Base-by-base conservation (phyloP, 2,888 invertebrate genomes). In the Chrysolina haemoptera region DNA sequence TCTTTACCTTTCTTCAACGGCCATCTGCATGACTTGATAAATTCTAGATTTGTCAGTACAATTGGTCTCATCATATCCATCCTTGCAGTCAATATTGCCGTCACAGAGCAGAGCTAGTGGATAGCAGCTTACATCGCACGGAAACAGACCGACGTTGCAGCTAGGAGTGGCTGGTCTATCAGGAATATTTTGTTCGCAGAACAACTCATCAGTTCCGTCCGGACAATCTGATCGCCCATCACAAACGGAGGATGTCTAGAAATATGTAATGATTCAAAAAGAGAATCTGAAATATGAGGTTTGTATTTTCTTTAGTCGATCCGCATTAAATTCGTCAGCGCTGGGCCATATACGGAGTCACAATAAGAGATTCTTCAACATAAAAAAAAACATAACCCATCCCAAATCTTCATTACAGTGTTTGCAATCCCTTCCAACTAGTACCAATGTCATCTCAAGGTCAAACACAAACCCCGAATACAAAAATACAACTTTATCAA, bases 21-120 rank as follows among this genome's bases (percentile, higher is more conserved):
- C 92, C 86, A 95, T 91, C 65, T 91, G 90, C 1, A 91, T 86
- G 12, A 92, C 90, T 75, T 88, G 88, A 73, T 88, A 88, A 11
- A 88, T 81, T 79, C 89, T 85, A 0, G 88, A 84, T 27, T 80
- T 80, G 43, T 87, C 89, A 9, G 81, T 80, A 78, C 94, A 94
- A 85, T 94, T 90, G 2, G 84, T 84, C 85, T 96, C 96, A 83
- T 96, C 96, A 62, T 90, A 91, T 11, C 91, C 92, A 83, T 96
- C 95, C 76, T 90, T 90, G 84, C 96, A 96, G 82, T 96, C 93
- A 48, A 89, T 88, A 11, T 89, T 89, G 0, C 91, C 91, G 85
- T 96, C 92, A 85, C 96, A 96, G 43, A 91, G 88, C 66, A 90
- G 88, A 0, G 89, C 88, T 18, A 91, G 83, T 0, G 93, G 91